These are phyloP conservation scores for Aethes cnicana DNA, from an alignment of 2,888 invertebrate genomes.

Conservation along the genomic window DNA sequence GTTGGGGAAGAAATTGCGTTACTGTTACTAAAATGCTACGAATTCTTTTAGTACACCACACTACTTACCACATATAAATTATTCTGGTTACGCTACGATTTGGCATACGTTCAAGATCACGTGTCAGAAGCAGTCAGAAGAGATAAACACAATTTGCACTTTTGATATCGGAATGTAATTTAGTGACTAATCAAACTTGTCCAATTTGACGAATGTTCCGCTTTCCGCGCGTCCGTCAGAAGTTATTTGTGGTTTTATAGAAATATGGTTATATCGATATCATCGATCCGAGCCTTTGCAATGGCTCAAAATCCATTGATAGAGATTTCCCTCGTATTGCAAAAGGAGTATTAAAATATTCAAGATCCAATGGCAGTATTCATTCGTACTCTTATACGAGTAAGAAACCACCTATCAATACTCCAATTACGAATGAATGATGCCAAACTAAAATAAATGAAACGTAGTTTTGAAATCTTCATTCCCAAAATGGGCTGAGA, in stretches of 20 bases:
- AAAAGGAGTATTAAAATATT: background rate
- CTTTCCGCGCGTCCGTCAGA: no score
- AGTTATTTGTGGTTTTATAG: no score
- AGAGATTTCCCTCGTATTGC: background rate
- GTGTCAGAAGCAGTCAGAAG: background rate
- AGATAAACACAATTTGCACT: background rate
- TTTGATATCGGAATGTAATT: background rate
- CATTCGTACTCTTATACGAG: no score
- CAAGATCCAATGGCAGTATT: background rate
- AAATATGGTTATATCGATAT: no score
- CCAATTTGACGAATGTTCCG: background rate
- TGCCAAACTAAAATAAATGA: no score
- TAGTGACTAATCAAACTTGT: constrained; percentile 12
- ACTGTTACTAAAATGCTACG: background rate
- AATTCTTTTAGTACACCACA: constrained; percentile 12
- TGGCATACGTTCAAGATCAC: constrained; percentile 7
- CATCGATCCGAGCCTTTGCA: background rate
- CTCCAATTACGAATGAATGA: no score
- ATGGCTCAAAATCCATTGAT: background rate
- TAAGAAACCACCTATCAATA: no score
- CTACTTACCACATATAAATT: constrained; percentile 1
- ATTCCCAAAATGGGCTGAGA: no score
- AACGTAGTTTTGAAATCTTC: no score
- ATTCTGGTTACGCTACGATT: background rate
- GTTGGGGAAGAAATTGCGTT: background rate